These are phyloP conservation scores for Mamestra brassicae DNA, from an alignment of 2,888 invertebrate genomes.

Conservation along the genomic window DNA sequence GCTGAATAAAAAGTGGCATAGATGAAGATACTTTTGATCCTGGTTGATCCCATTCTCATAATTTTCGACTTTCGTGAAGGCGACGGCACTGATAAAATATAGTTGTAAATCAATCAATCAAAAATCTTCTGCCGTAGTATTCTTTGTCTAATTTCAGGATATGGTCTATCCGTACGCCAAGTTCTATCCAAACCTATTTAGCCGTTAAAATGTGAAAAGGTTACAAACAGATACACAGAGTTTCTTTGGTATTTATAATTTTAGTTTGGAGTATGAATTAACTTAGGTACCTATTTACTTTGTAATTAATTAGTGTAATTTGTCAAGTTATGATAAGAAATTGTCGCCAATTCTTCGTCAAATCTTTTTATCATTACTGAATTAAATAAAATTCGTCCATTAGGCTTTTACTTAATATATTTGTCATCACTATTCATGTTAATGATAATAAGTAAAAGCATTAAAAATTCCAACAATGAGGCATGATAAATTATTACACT, in stretches of 20 bases:
- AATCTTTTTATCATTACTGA: slow-evolving; percentile 20
- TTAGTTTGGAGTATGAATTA: not conserved
- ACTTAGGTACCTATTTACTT: not conserved
- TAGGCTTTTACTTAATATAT: slow-evolving; percentile 36
- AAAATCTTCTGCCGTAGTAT: no score
- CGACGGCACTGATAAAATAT: no score
- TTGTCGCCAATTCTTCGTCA: not conserved
- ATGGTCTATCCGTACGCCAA: no score
- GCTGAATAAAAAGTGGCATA: no score
- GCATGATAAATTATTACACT: slow-evolving; percentile 35
- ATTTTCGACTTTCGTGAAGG: no score
- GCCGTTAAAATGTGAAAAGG: not conserved
- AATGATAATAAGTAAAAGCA: slow-evolving; percentile 20
- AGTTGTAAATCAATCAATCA: no score
- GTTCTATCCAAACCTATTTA: no score
- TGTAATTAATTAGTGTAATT: not conserved
- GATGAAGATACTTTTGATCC: no score
- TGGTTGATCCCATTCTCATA: no score
- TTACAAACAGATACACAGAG: no score
- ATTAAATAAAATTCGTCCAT: slow-evolving; percentile 38
- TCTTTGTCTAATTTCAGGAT: no score
- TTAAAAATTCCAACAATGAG: slow-evolving; percentile 17
- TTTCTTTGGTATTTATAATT: no score
- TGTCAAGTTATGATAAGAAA: not conserved
- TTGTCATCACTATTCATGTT: slow-evolving; percentile 24